A percentile compares a stretch with the other conserved stretches of the same genome.
phyloP scores from a whole-genome alignment of 2,797 vertebrate species.

The Megaceryle alcyon region DNA sequence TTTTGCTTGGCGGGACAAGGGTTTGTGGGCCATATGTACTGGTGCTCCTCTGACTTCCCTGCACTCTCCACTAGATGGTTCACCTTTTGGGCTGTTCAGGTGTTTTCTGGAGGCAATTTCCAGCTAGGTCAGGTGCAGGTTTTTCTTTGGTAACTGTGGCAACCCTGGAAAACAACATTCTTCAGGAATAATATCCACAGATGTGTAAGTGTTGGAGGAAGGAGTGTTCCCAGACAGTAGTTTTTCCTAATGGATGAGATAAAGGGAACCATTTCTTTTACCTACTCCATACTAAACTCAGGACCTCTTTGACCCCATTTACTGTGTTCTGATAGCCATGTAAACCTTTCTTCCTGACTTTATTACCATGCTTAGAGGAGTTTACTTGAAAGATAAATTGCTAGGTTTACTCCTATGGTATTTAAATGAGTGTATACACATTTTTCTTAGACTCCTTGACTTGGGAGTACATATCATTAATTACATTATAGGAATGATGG shows the following conservation, averaged over 20 bases:
- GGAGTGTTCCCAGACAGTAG: accelerated
- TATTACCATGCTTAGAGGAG: not conserved
- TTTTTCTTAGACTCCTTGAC: not conserved
- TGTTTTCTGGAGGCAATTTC: not conserved
- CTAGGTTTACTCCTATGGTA: not conserved
- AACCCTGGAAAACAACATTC: not conserved
- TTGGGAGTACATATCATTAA: not conserved
- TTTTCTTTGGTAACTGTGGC: not conserved
- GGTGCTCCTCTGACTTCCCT: not conserved
- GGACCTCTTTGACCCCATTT: not conserved
- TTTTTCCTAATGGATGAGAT: not conserved
- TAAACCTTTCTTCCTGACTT: not conserved
- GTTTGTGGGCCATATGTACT: not conserved
- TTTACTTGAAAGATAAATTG: not conserved
- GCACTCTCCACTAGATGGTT: not conserved
- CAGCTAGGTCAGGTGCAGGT: not conserved
- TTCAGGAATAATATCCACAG: not conserved
- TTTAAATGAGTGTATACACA: not conserved
- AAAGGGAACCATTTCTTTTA: not conserved
- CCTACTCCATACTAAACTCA: not conserved
- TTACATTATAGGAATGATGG: not conserved
- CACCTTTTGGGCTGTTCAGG: not conserved
- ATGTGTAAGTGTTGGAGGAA: not conserved
- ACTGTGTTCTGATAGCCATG: not conserved
- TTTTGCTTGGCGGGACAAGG: not conserved